Evolutionary conservation across 2,797 vertebrate species (phyloP), one percentile per base, ranked within the genome.

Genomic region (Typhlichthys eigenmanni): DNA sequence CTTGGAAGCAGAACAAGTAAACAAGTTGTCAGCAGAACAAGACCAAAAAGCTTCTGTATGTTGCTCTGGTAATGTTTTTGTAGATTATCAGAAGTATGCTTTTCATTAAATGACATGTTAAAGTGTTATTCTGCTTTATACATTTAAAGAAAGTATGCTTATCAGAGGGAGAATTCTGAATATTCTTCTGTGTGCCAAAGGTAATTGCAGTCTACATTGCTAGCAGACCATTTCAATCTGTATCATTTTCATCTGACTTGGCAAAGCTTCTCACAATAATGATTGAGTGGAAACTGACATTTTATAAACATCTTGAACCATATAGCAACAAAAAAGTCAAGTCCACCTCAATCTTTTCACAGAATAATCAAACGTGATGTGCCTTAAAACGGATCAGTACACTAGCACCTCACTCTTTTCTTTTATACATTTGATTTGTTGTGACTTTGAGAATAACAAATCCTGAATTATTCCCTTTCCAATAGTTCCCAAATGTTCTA

Each of bases 221-320:
- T 71, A 72, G 62, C 82, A 85, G 77, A 85, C 67, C 61, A 49
- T 49, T 51, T 50, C 29, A 50, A 64, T 67, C 60, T 3, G 5
- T 61, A 45, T 69, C 73, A 75, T 81, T 84, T 81, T 73, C 71
- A 79, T 86, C 68, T 16, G 58, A 66, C 69, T 80, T 75, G 61
- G 82, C 60, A 9, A 47, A 17, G 32, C 1, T 2, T 71, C 74
- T 70, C 69, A 66, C 69, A 75, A 38, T 80, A 58, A 64, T 65
- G 60, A 81, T 71, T 38, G 58, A 43, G 17, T 66, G 72, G 78
- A 85, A 62, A 57, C 9, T n/a, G 38, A 7, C 2, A 9, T 51
- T 58, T 29, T 65, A 55, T 72, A 75, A 77, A 84, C 69, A 80
- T 85, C 66, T 84, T 81, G 60, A 79, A 74, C 34, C 63, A 29